A percentile compares a stretch with the other conserved stretches of the same genome.
Conservation (phyloP, 2,888 invertebrate species). For the Himalopsyche tibetana region DNA sequence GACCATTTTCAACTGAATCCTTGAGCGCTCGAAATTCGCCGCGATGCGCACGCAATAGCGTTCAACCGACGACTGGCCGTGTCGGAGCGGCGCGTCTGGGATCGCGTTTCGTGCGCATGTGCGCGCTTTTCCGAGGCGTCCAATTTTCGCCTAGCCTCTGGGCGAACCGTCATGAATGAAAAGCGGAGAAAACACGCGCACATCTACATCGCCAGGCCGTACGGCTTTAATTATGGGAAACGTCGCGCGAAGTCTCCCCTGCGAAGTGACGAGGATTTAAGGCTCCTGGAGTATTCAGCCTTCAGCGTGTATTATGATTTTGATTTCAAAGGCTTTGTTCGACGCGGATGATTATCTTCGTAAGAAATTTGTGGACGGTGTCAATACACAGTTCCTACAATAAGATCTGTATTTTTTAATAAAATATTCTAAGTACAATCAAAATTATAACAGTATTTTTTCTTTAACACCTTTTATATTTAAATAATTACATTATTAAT, state of each 20-base stretch:
- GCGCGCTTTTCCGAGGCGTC: slow-evolving; percentile 21
- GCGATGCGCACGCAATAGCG: not conserved
- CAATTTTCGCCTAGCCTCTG: slow-evolving; percentile 27
- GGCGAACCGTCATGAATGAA: slow-evolving; percentile 8
- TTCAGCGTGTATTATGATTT: slow-evolving; percentile 14
- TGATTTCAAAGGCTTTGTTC: not conserved
- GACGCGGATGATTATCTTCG: not conserved
- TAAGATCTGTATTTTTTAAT: not conserved
- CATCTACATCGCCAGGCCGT: too few relatives aligned
- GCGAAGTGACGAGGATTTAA: not conserved
- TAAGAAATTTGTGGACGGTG: not conserved
- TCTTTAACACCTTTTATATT: too few relatives aligned
- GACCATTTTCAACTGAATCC: slow-evolving; percentile 1
- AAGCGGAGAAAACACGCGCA: not conserved
- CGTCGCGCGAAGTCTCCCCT: not conserved
- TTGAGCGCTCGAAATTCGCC: not conserved
- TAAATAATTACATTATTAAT: too few relatives aligned
- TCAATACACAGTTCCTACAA: not conserved
- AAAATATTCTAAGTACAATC: too few relatives aligned
- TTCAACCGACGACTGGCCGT: not conserved
- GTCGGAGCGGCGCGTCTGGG: not conserved
- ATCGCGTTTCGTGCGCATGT: not conserved
- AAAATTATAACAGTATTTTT: too few relatives aligned
- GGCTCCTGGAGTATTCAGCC: not conserved
- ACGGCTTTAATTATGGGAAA: too few relatives aligned